phyloP scores from a whole-genome alignment of 2,888 invertebrate genomes.

The Griposia aprilina region DNA sequence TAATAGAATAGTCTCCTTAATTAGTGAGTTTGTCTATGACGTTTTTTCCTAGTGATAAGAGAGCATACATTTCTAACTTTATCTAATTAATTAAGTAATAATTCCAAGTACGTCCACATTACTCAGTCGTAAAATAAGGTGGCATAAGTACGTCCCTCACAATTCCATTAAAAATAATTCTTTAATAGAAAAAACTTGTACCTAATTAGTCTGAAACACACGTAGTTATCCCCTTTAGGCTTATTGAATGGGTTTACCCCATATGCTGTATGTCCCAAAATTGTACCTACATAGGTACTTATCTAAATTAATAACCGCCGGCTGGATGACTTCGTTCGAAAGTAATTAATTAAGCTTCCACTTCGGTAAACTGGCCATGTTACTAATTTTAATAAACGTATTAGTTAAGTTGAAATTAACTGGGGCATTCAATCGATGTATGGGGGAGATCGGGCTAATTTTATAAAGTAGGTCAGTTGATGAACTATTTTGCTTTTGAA shows the following conservation, averaged over 20 bases:
- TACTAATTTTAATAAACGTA: constrained; percentile 29
- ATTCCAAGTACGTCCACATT: background rate
- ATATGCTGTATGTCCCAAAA: background rate
- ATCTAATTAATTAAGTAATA: background rate
- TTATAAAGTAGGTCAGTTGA: constrained; percentile 35
- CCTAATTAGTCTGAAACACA: background rate
- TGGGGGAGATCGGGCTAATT: constrained; percentile 37
- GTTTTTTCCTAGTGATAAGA: background rate
- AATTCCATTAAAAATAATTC: background rate
- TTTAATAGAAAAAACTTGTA: too few relatives aligned
- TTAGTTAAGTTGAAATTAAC: constrained; percentile 18
- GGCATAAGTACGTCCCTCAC: background rate
- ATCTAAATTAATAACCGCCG: constrained; percentile 14
- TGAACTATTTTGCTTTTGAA: background rate
- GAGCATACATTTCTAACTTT: background rate
- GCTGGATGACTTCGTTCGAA: constrained; percentile 3
- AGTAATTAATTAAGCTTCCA: constrained; percentile 22
- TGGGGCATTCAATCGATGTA: constrained; percentile 21
- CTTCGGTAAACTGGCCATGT: constrained; percentile 13
- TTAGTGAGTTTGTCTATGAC: background rate
- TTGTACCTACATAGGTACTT: background rate
- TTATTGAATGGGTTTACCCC: background rate
- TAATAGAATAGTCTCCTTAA: background rate
- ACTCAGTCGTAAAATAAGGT: background rate
- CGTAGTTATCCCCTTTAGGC: background rate